Evolutionary conservation across 2,888 invertebrate genomes (phyloP).

Genomic region (Aethes cnicana): DNA sequence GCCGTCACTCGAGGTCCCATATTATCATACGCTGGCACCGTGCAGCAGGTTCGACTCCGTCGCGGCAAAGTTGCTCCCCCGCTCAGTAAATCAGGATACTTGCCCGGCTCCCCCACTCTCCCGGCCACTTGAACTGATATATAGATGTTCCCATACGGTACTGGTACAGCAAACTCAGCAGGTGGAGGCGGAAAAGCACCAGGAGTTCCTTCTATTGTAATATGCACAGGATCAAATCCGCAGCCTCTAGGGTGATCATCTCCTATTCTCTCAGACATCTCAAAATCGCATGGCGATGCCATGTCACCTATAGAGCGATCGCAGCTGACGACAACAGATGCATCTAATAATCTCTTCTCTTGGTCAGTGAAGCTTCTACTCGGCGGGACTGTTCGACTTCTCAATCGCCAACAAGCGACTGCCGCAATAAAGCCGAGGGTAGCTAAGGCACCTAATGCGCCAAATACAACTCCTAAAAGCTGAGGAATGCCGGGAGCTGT

Average conservation of each 20-base stretch:
- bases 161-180: slow-evolving; percentile 80
- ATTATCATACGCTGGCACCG: slow-evolving; percentile 91
- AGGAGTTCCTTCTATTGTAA: slow-evolving; percentile 82
- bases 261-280: slow-evolving; percentile 75
- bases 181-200: slow-evolving; percentile 78
- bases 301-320: slow-evolving; percentile 86
- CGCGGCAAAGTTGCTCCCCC: slow-evolving; percentile 76
- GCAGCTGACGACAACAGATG: slow-evolving; percentile 85
- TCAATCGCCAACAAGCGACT: slow-evolving; percentile 84
- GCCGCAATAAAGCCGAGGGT: slow-evolving; percentile 84
- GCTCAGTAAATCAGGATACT: slow-evolving; percentile 89
- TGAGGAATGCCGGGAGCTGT: slow-evolving; percentile 89
- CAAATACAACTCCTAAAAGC: slow-evolving; percentile 87
- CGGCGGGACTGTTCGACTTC: slow-evolving; percentile 87
- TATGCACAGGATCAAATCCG: slow-evolving; percentile 84
- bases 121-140: slow-evolving; percentile 91
- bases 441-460: slow-evolving; percentile 86
- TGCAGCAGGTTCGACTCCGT: slow-evolving; percentile 72
- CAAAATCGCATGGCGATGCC: slow-evolving; percentile 79
- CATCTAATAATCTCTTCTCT: slow-evolving; percentile 92
- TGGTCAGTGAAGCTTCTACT: slow-evolving; percentile 91
- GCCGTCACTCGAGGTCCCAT: slow-evolving; percentile 96
- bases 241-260: slow-evolving; percentile 71
- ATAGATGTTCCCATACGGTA: slow-evolving; percentile 88
- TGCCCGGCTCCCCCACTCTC: slow-evolving; percentile 63